Conservation (phyloP, 2,797 vertebrate genomes). For the Notoglanidium macrostoma region DNA sequence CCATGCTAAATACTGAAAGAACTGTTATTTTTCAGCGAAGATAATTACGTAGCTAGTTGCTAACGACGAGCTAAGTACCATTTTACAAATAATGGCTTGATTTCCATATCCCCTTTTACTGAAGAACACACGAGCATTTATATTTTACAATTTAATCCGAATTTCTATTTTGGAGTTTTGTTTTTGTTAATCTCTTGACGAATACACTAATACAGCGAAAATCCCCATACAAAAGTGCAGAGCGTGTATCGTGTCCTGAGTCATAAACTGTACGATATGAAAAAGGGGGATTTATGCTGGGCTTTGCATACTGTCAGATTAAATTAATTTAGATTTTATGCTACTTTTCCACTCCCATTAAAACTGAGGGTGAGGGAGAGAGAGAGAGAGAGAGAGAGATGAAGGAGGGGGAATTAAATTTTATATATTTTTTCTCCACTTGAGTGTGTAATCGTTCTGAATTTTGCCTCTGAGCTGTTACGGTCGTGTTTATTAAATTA, state of each 20-base stretch:
- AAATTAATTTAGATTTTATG: conserved; percentile 75
- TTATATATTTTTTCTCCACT: conserved; percentile 49
- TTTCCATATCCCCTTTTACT: neutral
- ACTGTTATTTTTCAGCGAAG: neutral
- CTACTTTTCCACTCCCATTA: conserved; percentile 70
- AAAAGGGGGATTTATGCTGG: conserved; percentile 64
- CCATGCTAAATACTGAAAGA: neutral
- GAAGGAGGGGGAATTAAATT: conserved; percentile 29
- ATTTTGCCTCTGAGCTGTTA: conserved; percentile 61
- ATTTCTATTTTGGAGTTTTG: neutral
- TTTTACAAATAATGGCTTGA: too few species aligned
- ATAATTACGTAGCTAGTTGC: neutral
- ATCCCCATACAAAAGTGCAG: conserved; percentile 63
- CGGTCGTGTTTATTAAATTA: conserved; percentile 58
- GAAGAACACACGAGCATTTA: neutral
- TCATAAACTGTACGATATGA: conserved; percentile 48
- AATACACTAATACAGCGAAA: neutral
- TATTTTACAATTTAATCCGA: neutral
- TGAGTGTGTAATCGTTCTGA: conserved; percentile 64
- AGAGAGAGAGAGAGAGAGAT: conserved; percentile 48
- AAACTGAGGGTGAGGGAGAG: conserved; percentile 56
- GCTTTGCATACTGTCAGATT: conserved; percentile 66
- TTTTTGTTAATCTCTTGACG: neutral
- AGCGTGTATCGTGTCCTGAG: conserved; percentile 69
- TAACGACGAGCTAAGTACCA: too few species aligned